A percentile compares a stretch with the other conserved stretches of the same genome.
Evolutionary conservation across 2,113 vertebrate genomes (phyloP).

Genomic region (Dromaius novaehollandiae): DNA sequence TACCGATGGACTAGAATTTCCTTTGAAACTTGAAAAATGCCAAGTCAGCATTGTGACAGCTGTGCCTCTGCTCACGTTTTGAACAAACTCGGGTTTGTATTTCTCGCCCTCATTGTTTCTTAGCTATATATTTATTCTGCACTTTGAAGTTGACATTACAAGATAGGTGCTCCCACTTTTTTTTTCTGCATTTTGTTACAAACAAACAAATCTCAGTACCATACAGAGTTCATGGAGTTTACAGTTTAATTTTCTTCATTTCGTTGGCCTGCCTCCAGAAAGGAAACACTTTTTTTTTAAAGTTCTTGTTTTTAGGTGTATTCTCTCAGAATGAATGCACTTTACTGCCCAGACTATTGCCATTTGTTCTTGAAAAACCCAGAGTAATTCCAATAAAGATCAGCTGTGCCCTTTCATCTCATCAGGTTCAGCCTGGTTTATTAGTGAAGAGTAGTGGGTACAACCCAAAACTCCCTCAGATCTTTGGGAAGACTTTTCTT

Average conservation of each 20-base stretch:
- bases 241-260: neutral
- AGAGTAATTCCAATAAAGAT: neutral
- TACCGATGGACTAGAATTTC: constrained; percentile 18
- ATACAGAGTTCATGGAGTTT: neutral
- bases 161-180: constrained; percentile 18
- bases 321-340: neutral
- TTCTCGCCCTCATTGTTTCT: neutral
- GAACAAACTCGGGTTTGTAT: constrained; percentile 55
- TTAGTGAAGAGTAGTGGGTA: neutral
- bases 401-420: neutral
- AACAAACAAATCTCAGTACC: constrained; percentile 30
- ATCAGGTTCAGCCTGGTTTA: neutral
- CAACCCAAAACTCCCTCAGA: neutral
- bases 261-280: neutral
- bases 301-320: neutral
- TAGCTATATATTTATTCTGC: constrained; percentile 26
- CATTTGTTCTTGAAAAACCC: neutral
- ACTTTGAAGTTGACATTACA: constrained; percentile 39
- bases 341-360: neutral
- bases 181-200: neutral
- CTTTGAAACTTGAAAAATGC: constrained; percentile 53
- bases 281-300: neutral
- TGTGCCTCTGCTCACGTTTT: constrained; percentile 59
- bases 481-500: neutral
- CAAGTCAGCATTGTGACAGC: constrained; percentile 58